phyloP scores from a whole-genome alignment of 2,113 vertebrate genomes.

The Varanus salvator region DNA sequence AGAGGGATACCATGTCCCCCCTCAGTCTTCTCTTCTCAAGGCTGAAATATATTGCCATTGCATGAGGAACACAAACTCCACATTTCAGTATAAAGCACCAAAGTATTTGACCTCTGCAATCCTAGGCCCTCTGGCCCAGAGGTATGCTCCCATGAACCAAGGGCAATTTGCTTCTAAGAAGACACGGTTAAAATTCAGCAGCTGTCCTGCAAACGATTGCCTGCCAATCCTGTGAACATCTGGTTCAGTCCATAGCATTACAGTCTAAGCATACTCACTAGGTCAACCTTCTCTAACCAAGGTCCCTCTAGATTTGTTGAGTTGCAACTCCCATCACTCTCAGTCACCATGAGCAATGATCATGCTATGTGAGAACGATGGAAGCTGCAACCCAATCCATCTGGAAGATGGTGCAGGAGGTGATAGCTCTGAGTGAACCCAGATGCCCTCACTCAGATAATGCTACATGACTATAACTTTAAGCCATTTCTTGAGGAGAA shows the following conservation, averaged over 20 bases:
- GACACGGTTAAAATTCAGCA: neutral
- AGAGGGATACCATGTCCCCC: no score
- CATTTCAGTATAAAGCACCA: neutral
- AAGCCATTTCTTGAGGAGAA: neutral
- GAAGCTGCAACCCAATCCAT: no score
- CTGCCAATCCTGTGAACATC: neutral
- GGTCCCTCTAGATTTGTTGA: no score
- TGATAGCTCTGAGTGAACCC: neutral
- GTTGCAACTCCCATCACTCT: no score
- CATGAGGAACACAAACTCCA: slow-evolving; percentile 24
- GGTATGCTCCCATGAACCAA: neutral
- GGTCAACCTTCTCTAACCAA: neutral
- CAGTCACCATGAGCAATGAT: no score
- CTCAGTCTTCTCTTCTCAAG: no score
- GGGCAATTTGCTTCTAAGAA: neutral
- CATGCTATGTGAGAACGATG: no score
- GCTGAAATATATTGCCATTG: slow-evolving; percentile 20
- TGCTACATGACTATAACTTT: neutral
- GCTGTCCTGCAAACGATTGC: neutral
- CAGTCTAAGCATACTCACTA: neutral
- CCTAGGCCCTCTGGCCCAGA: neutral
- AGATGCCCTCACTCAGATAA: neutral
- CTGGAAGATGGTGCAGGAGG: no score
- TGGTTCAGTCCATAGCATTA: neutral
- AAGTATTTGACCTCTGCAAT: neutral